phyloP scores from a whole-genome alignment of 2,797 vertebrate genomes.

The Tadarida brasiliensis region DNA sequence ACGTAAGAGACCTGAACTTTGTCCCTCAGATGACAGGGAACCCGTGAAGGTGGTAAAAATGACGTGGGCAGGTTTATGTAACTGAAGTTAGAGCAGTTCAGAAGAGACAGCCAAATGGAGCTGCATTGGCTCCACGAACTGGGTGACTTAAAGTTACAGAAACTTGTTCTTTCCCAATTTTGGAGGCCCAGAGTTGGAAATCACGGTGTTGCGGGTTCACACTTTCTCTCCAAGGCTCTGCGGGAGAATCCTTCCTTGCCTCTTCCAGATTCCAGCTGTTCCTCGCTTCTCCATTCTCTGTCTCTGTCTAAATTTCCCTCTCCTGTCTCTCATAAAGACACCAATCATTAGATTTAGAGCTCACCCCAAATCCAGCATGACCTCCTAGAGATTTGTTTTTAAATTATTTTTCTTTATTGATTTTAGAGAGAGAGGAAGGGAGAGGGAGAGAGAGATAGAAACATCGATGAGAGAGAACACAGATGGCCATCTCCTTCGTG shows the following conservation, averaged over 20 bases:
- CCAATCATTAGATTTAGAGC: neutral
- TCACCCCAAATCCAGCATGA: neutral
- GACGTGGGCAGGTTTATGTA: neutral
- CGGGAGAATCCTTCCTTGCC: neutral
- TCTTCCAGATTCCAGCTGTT: neutral
- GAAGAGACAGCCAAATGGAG: neutral
- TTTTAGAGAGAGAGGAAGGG: too few relatives aligned
- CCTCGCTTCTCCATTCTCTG: neutral
- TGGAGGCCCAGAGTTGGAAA: neutral
- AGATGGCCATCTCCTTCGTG: too few relatives aligned
- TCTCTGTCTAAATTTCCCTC: neutral
- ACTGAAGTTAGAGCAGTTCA: constrained; percentile 15
- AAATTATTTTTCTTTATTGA: too few relatives aligned
- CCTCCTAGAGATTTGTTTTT: neutral
- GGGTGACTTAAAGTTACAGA: neutral
- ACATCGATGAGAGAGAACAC: too few relatives aligned
- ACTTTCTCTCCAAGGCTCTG: neutral
- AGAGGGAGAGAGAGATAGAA: too few relatives aligned
- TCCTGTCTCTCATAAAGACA: neutral
- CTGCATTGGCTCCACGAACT: neutral
- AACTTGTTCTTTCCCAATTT: neutral
- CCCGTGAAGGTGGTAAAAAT: neutral
- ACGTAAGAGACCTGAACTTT: constrained; percentile 35
- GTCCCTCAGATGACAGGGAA: neutral
- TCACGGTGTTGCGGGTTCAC: neutral